Conservation (phyloP, 2,797 vertebrate species). For the Manis crassicaudata region DNA sequence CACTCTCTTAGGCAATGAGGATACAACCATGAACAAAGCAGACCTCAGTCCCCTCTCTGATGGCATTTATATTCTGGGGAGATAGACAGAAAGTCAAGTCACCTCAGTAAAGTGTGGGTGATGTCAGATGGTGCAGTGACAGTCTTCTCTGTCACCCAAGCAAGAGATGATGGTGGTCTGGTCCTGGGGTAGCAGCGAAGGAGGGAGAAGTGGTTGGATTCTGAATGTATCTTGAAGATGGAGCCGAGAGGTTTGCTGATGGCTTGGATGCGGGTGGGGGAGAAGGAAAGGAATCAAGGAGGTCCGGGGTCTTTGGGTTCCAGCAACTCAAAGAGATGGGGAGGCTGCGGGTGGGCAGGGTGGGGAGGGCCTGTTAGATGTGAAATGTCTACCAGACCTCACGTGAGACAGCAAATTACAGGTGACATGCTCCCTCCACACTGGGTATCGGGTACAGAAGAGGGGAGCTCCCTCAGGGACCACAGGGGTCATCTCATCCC, state of each 20-base stretch:
- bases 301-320: accelerated
- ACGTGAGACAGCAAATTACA: no score
- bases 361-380: neutral
- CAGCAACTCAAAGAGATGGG: neutral
- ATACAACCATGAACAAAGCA: neutral
- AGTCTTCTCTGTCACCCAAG: neutral
- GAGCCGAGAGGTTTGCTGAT: no score
- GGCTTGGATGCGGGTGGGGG: accelerated
- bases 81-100: neutral
- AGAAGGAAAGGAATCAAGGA: neutral
- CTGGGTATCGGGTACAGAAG: neutral
- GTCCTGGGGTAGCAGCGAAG: neutral
- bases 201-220: neutral
- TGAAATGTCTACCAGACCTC: neutral
- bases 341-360: neutral
- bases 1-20: accelerated
- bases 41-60: neutral
- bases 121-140: accelerated
- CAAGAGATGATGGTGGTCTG: accelerated
- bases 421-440: neutral
- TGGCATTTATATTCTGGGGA: neutral
- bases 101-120: neutral
- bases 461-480: neutral
- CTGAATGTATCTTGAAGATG: neutral
- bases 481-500: neutral